A percentile compares a stretch with the other conserved stretches of the same genome.
phyloP scores from a whole-genome alignment of 2,797 vertebrate species.

The Cetoscarus ocellatus region DNA sequence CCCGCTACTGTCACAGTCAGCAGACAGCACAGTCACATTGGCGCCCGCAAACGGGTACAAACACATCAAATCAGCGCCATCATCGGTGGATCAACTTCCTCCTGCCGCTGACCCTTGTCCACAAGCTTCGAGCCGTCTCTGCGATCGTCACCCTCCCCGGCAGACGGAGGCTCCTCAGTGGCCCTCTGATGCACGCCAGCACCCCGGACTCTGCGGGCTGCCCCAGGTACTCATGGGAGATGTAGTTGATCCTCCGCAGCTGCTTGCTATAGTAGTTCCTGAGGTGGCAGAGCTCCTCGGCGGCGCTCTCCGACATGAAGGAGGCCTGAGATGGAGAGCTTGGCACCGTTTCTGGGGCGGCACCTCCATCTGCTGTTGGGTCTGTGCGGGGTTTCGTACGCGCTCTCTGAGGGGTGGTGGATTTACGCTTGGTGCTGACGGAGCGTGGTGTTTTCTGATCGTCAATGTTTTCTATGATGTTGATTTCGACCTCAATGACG shows the following conservation, averaged over 20 bases:
- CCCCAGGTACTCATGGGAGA: constrained; percentile 82
- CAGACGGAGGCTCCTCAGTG: constrained; percentile 77
- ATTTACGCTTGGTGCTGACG: constrained; percentile 51
- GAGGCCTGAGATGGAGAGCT: constrained; percentile 76
- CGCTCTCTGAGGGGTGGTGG: constrained; percentile 49
- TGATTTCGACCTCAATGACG: constrained; percentile 70
- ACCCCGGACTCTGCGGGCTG: constrained; percentile 63
- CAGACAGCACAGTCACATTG: no score
- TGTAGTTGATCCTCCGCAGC: constrained; percentile 81
- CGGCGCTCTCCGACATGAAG: constrained; percentile 78
- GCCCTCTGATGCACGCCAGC: constrained; percentile 79
- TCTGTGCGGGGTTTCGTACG: constrained; percentile 26
- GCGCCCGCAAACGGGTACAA: no score
- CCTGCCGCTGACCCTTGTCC: constrained; percentile 81
- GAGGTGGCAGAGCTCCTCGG: constrained; percentile 80
- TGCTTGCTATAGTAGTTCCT: constrained; percentile 82
- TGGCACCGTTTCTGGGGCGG: background rate
- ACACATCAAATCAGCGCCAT: constrained; percentile 5
- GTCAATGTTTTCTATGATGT: constrained; percentile 25
- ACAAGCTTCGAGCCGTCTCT: constrained; percentile 76
- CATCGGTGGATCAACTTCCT: constrained; percentile 68
- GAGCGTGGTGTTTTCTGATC: constrained; percentile 15
- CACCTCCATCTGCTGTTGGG: background rate
- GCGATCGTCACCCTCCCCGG: constrained; percentile 63
- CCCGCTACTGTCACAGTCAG: no score